These are phyloP conservation scores for Laticauda laticaudata DNA, from an alignment of 2,113 vertebrate species.

Conservation along the genomic window DNA sequence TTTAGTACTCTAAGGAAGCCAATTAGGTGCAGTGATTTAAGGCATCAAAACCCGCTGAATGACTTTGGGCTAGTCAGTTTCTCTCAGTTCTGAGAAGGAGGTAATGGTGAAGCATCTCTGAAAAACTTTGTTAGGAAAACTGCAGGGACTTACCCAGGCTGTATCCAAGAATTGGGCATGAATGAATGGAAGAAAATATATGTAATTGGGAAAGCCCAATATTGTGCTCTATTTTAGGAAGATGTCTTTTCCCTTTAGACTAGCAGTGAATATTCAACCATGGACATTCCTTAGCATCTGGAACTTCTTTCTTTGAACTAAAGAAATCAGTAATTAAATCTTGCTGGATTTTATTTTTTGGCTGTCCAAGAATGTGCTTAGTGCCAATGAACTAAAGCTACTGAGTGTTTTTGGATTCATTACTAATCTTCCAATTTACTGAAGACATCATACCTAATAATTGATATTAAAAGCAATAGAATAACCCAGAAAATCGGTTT, in stretches of 20 bases:
- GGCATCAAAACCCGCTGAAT: neutral
- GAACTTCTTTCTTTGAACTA: neutral
- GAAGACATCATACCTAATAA: neutral
- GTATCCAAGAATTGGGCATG: neutral
- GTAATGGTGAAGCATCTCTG: neutral
- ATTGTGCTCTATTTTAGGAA: neutral
- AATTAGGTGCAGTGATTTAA: neutral
- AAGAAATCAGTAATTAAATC: neutral
- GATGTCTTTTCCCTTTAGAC: neutral
- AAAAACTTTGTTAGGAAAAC: neutral
- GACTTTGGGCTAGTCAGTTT: neutral
- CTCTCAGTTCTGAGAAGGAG: neutral
- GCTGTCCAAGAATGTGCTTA: neutral
- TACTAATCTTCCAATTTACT: neutral
- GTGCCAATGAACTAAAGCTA: neutral
- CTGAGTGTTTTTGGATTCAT: neutral
- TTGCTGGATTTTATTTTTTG: neutral
- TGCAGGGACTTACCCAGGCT: neutral
- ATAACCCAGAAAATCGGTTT: neutral
- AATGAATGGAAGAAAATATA: neutral
- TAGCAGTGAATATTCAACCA: neutral
- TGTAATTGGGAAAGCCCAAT: neutral
- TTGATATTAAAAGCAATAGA: neutral
- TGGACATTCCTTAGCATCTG: neutral
- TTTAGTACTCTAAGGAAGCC: neutral